phyloP scores from a whole-genome alignment of 2,888 invertebrate species.

The Hermodice carunculata region DNA sequence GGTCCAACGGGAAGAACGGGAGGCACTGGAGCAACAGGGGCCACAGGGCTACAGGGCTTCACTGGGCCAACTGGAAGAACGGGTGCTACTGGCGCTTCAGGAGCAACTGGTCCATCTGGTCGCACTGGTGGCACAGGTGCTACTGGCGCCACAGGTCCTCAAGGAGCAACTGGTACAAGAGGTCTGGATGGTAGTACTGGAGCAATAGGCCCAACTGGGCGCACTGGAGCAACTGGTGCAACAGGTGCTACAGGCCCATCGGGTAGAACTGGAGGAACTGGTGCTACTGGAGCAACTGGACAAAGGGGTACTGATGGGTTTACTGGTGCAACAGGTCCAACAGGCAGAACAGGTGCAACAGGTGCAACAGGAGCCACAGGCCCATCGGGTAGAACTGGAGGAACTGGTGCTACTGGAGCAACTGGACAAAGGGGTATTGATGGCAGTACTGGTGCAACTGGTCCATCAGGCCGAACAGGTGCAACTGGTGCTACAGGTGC shows the following conservation, averaged over 20 bases:
- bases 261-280: constrained; percentile 18
- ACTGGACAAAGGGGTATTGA: constrained; percentile 22
- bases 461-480: constrained; percentile 25
- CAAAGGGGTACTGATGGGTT: constrained; percentile 7
- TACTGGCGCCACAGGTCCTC: constrained; percentile 8
- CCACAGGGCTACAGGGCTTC: constrained; percentile 1
- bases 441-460: constrained; percentile 20
- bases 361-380: too few species aligned
- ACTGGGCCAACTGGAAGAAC: constrained; percentile 10
- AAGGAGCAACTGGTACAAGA: constrained; percentile 18
- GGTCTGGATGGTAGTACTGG: constrained; percentile 21
- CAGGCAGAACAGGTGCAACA: constrained; percentile 21
- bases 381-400: background rate
- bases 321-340: constrained; percentile 18
- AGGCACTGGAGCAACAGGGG: constrained; percentile 26
- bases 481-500: constrained; percentile 16
- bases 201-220: constrained; percentile 12
- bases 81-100: constrained; percentile 12
- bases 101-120: constrained; percentile 23
- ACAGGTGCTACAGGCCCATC: constrained; percentile 15
- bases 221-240: constrained; percentile 26
- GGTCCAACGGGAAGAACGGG: constrained; percentile 27
- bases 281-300: constrained; percentile 22
- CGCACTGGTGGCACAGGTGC: constrained; percentile 13
- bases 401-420: constrained; percentile 14